These are phyloP conservation scores for Speoplatyrhinus poulsoni DNA, from an alignment of 2,113 vertebrate species.

Conservation along the genomic window DNA sequence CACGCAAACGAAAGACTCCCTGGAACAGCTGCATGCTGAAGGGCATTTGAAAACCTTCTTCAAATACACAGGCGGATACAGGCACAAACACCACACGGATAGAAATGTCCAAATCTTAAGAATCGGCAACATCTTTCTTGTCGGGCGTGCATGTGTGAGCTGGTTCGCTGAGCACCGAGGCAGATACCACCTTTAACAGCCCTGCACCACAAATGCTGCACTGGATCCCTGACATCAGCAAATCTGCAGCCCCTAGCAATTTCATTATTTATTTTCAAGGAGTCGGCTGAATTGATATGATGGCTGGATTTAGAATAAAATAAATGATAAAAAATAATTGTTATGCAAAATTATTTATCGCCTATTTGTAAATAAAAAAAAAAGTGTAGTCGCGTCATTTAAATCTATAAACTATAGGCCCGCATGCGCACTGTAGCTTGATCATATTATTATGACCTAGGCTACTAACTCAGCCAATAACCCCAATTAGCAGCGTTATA, in stretches of 20 bases:
- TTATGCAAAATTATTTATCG: too few species aligned
- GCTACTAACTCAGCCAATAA: too few species aligned
- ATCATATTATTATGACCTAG: too few species aligned
- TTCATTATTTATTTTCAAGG: constrained; percentile 77
- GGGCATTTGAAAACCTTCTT: constrained; percentile 82
- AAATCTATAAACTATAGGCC: too few species aligned
- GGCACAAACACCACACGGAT: constrained; percentile 46
- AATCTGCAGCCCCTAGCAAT: constrained; percentile 76
- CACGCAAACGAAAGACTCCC: constrained; percentile 93
- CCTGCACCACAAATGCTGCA: constrained; percentile 82
- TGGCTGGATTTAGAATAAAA: neutral
- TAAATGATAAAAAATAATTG: neutral
- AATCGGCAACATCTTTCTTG: constrained; percentile 75
- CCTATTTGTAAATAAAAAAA: neutral
- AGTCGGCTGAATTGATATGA: constrained; percentile 50
- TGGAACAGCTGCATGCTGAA: constrained; percentile 90
- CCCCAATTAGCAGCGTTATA: too few species aligned
- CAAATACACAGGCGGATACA: constrained; percentile 54
- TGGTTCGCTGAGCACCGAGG: constrained; percentile 43
- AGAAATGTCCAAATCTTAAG: constrained; percentile 60
- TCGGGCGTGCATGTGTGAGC: constrained; percentile 68
- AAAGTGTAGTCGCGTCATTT: neutral
- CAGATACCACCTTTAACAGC: constrained; percentile 56
- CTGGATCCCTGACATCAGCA: constrained; percentile 88
- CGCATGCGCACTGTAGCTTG: too few species aligned